Base-by-base conservation (phyloP, 2,888 invertebrate genomes). In the Palloptera scutellata region DNA sequence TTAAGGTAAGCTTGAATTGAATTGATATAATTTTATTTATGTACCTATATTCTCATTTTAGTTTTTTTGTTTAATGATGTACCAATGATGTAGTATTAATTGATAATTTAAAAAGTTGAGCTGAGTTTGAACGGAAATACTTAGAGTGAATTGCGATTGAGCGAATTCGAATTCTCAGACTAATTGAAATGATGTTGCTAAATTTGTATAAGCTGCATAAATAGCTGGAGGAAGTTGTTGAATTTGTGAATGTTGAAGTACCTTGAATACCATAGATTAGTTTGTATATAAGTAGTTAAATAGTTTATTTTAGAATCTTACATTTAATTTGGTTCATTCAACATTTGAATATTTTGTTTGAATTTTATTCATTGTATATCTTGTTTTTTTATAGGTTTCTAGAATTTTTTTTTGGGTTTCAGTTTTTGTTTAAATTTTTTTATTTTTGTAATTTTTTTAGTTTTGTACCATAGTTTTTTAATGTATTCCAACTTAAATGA, bases 1-100 rank as follows among this genome's bases (percentile, higher is more conserved):
- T 75, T 81, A 77, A 81, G 81, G 81, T 81, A 76, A 77, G 82
- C 76, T 69, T 48, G 30, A 30, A 30, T 6, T 30, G 30, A 30
- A 6, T 30, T 30, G 2, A 30, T 30, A n/a, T n/a, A n/a, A n/a
- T 30, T 30, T 30, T 30, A 4, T 61, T 60, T 54, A 41, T 53
- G 61, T 58, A 66, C 66, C 43, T 64, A 20, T 60, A 19, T 54
- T 19, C 2, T 9, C 1, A 1, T 1, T 11, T n/a, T 40, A 30
- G 15, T 20, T 45, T 15, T n/a, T n/a, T 40, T 15, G 15, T 20
- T 45, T 15, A 10, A 45, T 43, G 45, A 40, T 48, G 13, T 48
- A 11, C n/a, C 55, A 55, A 55, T 13, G 48, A 8, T 20, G 43
- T 12, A 43, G 13, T 52, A 60, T 59, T 54, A n/a, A 70, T 58